These are phyloP conservation scores for Macrotrachela quadricornifera DNA, from an alignment of 1,140 invertebrate genomes.

Conservation along the genomic window DNA sequence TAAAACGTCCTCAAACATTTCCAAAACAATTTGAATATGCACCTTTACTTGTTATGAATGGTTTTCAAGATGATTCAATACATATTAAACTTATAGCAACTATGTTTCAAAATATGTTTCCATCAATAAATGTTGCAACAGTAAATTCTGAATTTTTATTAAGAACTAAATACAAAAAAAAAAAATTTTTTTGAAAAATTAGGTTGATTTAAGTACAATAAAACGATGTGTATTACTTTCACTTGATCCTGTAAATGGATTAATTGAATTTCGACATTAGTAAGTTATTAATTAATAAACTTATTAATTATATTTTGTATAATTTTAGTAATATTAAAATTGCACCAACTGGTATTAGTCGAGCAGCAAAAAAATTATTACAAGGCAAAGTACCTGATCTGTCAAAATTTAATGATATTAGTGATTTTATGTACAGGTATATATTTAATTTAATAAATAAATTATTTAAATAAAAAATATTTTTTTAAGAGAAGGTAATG, in stretches of 20 bases:
- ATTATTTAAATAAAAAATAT: background rate
- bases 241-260: slow-evolving; percentile 61
- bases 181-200: background rate
- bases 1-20: slow-evolving; percentile 48
- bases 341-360: slow-evolving; percentile 64
- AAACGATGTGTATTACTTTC: slow-evolving; percentile 68
- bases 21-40: slow-evolving; percentile 54
- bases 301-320: slow-evolving; percentile 21
- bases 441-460: slow-evolving; percentile 10
- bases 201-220: slow-evolving; percentile 70
- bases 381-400: slow-evolving; percentile 58
- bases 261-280: slow-evolving; percentile 80
- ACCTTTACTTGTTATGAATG: slow-evolving; percentile 76
- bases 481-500: slow-evolving; percentile 40
- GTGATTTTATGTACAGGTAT: slow-evolving; percentile 67
- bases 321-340: slow-evolving; percentile 17
- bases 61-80: slow-evolving; percentile 51
- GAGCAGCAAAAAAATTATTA: slow-evolving; percentile 75
- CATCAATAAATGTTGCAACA: slow-evolving; percentile 72
- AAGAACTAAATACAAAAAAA: background rate
- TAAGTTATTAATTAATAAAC: slow-evolving; percentile 32
- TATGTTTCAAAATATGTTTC: slow-evolving; percentile 96
- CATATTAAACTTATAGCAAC: slow-evolving; percentile 74
- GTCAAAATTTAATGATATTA: slow-evolving; percentile 58
- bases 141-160: slow-evolving; percentile 23